Percentiles rank a stretch among this genome's conserved stretches.
phyloP scores from a whole-genome alignment of 2,888 invertebrate genomes.

The Automeris io region DNA sequence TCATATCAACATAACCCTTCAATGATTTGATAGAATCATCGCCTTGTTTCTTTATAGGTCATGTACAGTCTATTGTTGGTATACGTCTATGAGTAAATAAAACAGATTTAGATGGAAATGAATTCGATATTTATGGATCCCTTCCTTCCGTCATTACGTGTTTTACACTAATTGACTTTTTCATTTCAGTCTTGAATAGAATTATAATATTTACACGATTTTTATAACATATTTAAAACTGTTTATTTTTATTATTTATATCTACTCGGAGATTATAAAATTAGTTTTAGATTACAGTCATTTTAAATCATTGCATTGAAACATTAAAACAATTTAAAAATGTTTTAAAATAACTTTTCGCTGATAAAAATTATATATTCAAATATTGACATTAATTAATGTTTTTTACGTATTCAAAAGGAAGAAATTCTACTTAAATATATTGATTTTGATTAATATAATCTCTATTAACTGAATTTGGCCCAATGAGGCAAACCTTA shows the following conservation, averaged over 20 bases:
- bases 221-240: too few species aligned
- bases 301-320: too few species aligned
- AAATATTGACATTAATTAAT: neutral
- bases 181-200: slow-evolving; percentile 42
- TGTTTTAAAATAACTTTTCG: slow-evolving; percentile 6
- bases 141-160: neutral
- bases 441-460: neutral
- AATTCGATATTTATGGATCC: neutral
- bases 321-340: slow-evolving; percentile 6
- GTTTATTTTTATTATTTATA: too few species aligned
- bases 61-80: too few species aligned
- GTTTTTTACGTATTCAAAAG: neutral
- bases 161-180: slow-evolving; percentile 43
- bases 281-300: too few species aligned
- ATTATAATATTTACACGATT: too few species aligned
- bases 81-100: too few species aligned
- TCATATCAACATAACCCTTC: too few species aligned
- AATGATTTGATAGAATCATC: too few species aligned
- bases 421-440: neutral
- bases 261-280: too few species aligned
- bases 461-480: neutral
- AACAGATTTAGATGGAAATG: neutral
- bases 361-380: slow-evolving; percentile 3
- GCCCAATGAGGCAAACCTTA: neutral
- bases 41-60: too few species aligned